These are phyloP conservation scores for Mellivora capensis DNA, from an alignment of 2,113 vertebrate species.

Conservation along the genomic window DNA sequence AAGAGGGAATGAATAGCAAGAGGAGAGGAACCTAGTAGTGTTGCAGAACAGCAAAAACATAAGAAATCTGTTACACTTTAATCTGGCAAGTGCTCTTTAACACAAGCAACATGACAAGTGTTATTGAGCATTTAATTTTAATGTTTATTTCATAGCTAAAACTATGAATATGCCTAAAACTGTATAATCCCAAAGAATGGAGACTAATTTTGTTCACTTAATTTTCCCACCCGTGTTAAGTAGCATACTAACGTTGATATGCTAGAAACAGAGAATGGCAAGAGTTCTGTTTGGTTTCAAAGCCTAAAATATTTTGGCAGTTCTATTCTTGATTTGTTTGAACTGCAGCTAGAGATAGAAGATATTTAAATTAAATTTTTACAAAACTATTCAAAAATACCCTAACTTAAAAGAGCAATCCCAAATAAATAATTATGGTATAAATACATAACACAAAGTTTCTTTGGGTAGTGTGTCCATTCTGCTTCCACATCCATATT, in stretches of 20 bases:
- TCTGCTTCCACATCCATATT: background rate
- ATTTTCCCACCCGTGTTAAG: background rate
- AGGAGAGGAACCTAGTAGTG: background rate
- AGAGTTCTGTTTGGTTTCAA: conserved; percentile 28
- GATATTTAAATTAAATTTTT: background rate
- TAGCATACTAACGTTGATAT: background rate
- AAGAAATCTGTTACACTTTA: background rate
- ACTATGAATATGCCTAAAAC: background rate
- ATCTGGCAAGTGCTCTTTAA: conserved; percentile 5
- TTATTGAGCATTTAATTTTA: background rate
- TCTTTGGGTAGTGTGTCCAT: background rate
- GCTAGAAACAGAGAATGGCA: background rate
- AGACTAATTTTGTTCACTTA: background rate
- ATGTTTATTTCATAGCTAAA: conserved; percentile 1
- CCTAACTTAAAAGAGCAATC: background rate
- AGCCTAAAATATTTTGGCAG: background rate
- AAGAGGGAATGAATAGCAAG: background rate
- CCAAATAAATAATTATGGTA: background rate
- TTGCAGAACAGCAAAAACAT: background rate
- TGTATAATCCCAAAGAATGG: background rate
- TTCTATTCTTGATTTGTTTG: conserved; percentile 16
- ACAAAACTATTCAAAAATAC: conserved; percentile 15
- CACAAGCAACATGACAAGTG: background rate
- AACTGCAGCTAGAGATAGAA: background rate
- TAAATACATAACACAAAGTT: background rate